These are phyloP conservation scores for Coccyzus lansbergi DNA, from an alignment of 2,797 vertebrate genomes.

Conservation along the genomic window DNA sequence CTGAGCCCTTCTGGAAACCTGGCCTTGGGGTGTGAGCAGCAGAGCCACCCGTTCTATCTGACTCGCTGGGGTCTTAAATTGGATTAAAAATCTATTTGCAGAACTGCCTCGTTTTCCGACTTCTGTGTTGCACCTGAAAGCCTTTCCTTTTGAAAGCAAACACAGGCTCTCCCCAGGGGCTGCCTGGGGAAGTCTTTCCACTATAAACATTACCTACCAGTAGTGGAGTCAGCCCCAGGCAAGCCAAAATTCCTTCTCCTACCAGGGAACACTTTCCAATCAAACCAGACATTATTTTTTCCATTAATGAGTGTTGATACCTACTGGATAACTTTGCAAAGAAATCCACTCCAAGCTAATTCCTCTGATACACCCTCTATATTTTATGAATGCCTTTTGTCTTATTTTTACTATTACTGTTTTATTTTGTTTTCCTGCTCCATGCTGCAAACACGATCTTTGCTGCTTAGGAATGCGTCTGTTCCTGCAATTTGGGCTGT, in stretches of 20 bases:
- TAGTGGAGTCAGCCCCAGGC: conserved; percentile 32
- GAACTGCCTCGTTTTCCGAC: neutral
- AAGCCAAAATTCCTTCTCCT: conserved; percentile 62
- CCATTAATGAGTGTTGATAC: conserved; percentile 62
- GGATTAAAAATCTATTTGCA: conserved; percentile 61
- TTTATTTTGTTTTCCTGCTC: conserved; percentile 11
- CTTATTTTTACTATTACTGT: neutral
- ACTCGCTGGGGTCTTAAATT: neutral
- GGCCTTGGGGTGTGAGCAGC: neutral
- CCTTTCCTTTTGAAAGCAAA: conserved; percentile 63
- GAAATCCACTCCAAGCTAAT: neutral
- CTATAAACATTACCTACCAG: conserved; percentile 66
- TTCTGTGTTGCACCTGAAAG: conserved; percentile 67
- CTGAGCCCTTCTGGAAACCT: neutral
- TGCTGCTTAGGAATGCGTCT: conserved; percentile 31
- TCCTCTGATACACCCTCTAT: neutral
- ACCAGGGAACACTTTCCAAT: conserved; percentile 50
- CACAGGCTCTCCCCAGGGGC: conserved; percentile 35
- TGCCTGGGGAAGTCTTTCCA: conserved; percentile 62
- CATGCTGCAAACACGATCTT: neutral
- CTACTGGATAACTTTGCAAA: conserved; percentile 30
- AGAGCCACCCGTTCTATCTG: accelerated
- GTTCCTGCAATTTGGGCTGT: conserved; percentile 53
- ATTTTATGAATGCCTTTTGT: neutral
- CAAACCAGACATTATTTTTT: conserved; percentile 57